Conservation (phyloP, 2,888 invertebrate genomes). For the Eilema depressum region DNA sequence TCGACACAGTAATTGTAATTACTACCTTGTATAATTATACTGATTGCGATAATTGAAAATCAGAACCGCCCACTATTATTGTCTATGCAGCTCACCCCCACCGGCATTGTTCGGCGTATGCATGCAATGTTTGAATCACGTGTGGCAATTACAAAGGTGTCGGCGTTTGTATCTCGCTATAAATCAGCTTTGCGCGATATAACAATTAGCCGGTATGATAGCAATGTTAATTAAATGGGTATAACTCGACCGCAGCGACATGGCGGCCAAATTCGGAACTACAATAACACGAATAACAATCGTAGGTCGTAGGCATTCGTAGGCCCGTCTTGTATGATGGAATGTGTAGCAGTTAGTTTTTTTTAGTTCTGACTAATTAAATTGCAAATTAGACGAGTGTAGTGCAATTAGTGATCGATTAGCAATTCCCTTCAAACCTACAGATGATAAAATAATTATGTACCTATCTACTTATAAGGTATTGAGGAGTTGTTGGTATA, state of each 20-base stretch:
- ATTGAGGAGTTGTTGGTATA: slow-evolving; percentile 12
- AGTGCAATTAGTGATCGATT: slow-evolving; percentile 54
- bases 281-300: slow-evolving; percentile 34
- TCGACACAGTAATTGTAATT: slow-evolving; percentile 13
- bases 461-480: slow-evolving; percentile 19
- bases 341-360: slow-evolving; percentile 21
- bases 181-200: slow-evolving; percentile 86
- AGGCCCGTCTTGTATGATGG: slow-evolving; percentile 22
- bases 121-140: slow-evolving; percentile 77
- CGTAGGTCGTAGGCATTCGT: slow-evolving; percentile 15
- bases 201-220: slow-evolving; percentile 87
- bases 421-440: slow-evolving; percentile 47
- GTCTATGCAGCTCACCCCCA: slow-evolving; percentile 55
- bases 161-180: slow-evolving; percentile 80
- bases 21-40: slow-evolving; percentile 30
- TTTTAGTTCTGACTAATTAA: slow-evolving; percentile 23
- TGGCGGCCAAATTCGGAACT: slow-evolving; percentile 62
- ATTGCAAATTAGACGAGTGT: slow-evolving; percentile 48
- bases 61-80: slow-evolving; percentile 53
- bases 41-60: slow-evolving; percentile 52
- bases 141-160: slow-evolving; percentile 84
- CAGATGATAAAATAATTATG: slow-evolving; percentile 34
- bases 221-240: slow-evolving; percentile 87
- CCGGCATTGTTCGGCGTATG: slow-evolving; percentile 68
- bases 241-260: slow-evolving; percentile 72